phyloP scores from a whole-genome alignment of 2,113 vertebrate genomes.

The Perccottus glenii region DNA sequence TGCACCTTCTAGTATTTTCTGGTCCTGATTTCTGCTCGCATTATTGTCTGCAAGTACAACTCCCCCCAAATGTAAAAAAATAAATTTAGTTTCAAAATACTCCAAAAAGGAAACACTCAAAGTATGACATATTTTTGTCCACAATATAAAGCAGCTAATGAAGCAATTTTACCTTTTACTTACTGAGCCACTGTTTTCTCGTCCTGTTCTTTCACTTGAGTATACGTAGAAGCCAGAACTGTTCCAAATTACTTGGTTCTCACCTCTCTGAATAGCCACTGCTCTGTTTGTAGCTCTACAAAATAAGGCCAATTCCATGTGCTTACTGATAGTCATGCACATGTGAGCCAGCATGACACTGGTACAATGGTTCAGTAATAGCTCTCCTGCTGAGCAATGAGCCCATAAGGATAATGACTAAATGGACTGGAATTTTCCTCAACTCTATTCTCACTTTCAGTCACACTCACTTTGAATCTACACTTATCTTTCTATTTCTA shows the following conservation, averaged over 20 bases:
- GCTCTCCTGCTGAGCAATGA: conserved; percentile 37
- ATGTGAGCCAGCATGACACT: conserved; percentile 39
- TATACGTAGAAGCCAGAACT: not conserved
- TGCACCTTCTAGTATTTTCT: not conserved
- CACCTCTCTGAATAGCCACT: conserved; percentile 8
- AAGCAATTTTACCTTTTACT: not conserved
- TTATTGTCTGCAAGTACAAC: too few species aligned
- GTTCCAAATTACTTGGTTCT: conserved; percentile 3
- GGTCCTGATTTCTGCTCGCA: too few species aligned
- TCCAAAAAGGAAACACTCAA: too few species aligned
- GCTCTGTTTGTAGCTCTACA: conserved; percentile 26
- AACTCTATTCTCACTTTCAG: not conserved
- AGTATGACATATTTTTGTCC: not conserved
- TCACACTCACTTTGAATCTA: not conserved
- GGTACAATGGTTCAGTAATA: conserved; percentile 36
- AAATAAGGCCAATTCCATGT: conserved; percentile 36
- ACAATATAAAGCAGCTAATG: not conserved
- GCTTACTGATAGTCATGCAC: conserved; percentile 11
- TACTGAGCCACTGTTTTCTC: not conserved
- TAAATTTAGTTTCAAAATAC: too few species aligned
- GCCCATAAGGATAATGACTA: conserved; percentile 44
- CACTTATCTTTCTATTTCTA: not conserved
- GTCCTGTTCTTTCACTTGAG: not conserved
- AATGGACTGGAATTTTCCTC: conserved; percentile 26
- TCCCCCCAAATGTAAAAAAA: too few species aligned